Conservation (phyloP, 2,888 invertebrate species). For the Diaphora mendica region DNA sequence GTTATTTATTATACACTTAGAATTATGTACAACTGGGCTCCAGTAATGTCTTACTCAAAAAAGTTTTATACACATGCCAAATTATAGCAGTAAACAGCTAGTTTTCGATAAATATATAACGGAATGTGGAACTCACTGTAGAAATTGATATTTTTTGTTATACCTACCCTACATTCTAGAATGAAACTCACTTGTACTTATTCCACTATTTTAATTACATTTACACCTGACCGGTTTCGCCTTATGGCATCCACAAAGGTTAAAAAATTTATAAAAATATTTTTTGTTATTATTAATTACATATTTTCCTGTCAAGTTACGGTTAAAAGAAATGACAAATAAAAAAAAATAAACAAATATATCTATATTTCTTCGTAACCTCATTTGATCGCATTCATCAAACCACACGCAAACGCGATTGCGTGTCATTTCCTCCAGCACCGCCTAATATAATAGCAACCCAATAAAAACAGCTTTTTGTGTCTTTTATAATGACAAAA, state of each 20-base stretch:
- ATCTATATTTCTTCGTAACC: slow-evolving; percentile 37
- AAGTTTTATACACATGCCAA: no score
- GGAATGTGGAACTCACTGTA: background rate
- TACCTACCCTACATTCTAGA: no score
- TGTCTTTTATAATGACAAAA: slow-evolving; percentile 11
- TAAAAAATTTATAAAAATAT: no score
- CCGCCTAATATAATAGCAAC: slow-evolving; percentile 31
- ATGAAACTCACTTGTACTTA: no score
- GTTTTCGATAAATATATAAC: background rate
- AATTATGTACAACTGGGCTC: no score
- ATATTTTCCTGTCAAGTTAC: background rate
- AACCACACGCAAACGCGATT: slow-evolving; percentile 44
- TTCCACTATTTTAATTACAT: no score
- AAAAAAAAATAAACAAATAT: slow-evolving; percentile 25
- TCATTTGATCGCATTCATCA: slow-evolving; percentile 46
- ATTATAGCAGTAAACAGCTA: no score
- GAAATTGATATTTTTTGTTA: background rate
- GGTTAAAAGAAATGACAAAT: slow-evolving; percentile 6
- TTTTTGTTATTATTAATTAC: background rate
- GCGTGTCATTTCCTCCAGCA: slow-evolving; percentile 41
- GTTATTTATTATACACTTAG: no score
- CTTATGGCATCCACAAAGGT: no score
- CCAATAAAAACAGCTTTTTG: slow-evolving; percentile 41
- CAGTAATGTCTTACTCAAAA: no score
- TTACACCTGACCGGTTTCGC: no score